A percentile compares a stretch with the other conserved stretches of the same genome.
These are phyloP conservation scores for Vireo altiloquus DNA, from an alignment of 2,113 vertebrate genomes.

Conservation along the genomic window DNA sequence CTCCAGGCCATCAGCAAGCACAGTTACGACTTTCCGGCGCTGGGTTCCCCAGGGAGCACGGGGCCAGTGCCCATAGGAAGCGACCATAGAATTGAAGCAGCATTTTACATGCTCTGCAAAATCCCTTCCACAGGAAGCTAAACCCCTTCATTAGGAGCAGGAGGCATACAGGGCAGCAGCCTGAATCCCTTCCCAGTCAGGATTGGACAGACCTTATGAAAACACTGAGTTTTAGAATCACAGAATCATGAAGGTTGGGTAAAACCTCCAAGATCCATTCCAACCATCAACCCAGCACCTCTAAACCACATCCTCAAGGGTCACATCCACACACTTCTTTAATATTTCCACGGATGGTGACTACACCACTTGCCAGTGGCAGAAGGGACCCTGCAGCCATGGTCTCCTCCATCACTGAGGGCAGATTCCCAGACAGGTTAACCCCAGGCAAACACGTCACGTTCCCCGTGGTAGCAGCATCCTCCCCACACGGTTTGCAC, in stretches of 20 bases:
- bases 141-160: not conserved
- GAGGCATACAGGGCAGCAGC: not conserved
- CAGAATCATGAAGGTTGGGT: not conserved
- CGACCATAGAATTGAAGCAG: not conserved
- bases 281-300: not conserved
- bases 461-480: not conserved
- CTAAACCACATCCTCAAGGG: not conserved
- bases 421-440: not conserved
- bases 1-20: not conserved
- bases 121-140: not conserved
- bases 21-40: not conserved
- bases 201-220: not conserved
- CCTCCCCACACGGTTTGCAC: not conserved
- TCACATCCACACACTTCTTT: not conserved
- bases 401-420: not conserved
- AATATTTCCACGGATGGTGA: not conserved
- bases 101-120: conserved; percentile 9
- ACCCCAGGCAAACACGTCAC: fast-evolving
- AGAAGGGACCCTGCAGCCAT: not conserved
- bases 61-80: conserved; percentile 7
- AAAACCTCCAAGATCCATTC: not conserved
- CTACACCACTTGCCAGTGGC: not conserved
- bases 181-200: not conserved
- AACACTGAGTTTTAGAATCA: not conserved
- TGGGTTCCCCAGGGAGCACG: not conserved